Base-by-base conservation (phyloP, 1,140 invertebrate genomes). In the Scaptomyza pallida region DNA sequence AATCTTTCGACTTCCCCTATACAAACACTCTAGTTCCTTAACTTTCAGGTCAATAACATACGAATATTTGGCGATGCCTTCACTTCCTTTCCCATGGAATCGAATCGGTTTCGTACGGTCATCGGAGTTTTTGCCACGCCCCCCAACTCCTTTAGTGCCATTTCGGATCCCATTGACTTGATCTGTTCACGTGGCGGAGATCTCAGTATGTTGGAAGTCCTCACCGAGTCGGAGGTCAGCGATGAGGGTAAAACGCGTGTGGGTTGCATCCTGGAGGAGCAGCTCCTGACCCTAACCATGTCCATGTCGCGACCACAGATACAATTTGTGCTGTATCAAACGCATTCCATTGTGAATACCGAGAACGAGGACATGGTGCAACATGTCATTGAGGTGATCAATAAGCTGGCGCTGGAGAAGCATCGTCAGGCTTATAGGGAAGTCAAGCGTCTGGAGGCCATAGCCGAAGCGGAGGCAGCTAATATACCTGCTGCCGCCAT, bases 91-190 rank as follows among this genome's bases (percentile, higher is more conserved):
- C 92, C 93, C 16, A 92, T 93, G 6, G 89, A 92, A 21, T 93
- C 93, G 5, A 89, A 90, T 51, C 92, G 93, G 3, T 92, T 96
- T 68, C 94, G 95, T 60, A 93, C 94, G 15, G 95, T 95, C 0
- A 95, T 95, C 0, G 94, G 95, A 0, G 94, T 95, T 2, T 92
- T 96, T 65, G 95, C 95, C 3, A 95, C 94, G 0, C 95, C 96
- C 0, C 94, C 95, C 0, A 96, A 95, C 75, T 96, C 95, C 1
- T 96, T 96, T 73, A 95, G 94, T 0, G 95, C 95, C 2, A 93
- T 96, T 6, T 93, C 92, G 0, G 95, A 96, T 89, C 94, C 95
- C 1, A 95, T 96, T 4, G 95, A 96, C 76, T 90, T 96, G 44
- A 95, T 94, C 30, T 90, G 94, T 72, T 94, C 94, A 6, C 89